Percentiles rank a stretch among this genome's conserved stretches.
phyloP scores from a whole-genome alignment of 2,888 invertebrate species.

The Alloplasta piceator region DNA sequence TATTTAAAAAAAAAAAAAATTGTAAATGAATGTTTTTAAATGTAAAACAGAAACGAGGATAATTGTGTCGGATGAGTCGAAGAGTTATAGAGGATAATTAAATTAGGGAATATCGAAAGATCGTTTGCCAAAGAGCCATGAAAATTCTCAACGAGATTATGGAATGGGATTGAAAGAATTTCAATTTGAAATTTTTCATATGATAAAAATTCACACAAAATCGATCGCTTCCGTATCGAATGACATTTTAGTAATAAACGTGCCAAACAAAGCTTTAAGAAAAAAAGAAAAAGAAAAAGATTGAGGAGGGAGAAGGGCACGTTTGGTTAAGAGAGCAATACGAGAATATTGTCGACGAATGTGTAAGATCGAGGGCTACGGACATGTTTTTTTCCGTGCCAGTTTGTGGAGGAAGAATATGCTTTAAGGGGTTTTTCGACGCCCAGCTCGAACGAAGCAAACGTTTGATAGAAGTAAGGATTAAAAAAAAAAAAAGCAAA shows the following conservation, averaged over 20 bases:
- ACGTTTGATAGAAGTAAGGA: conserved; percentile 42
- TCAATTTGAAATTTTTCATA: conserved; percentile 25
- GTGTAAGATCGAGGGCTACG: not conserved
- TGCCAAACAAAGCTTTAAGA: conserved; percentile 81
- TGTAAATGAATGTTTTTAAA: conserved; percentile 80
- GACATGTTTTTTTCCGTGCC: conserved; percentile 3
- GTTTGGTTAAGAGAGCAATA: conserved; percentile 27
- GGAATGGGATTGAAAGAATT: conserved; percentile 15
- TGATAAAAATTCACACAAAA: conserved; percentile 70
- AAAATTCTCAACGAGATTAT: conserved; percentile 5
- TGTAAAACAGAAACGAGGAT: conserved; percentile 70
- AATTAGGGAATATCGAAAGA: conserved; percentile 57
- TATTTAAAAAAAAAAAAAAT: conserved; percentile 61
- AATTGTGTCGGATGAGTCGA: conserved; percentile 38
- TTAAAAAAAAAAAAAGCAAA: conserved; percentile 28
- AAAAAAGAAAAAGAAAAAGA: conserved; percentile 64
- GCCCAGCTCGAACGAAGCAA: conserved; percentile 61
- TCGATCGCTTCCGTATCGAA: conserved; percentile 80
- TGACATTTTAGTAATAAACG: conserved; percentile 81
- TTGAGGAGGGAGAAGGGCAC: not conserved
- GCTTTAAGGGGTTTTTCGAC: conserved; percentile 66
- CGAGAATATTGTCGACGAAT: conserved; percentile 9
- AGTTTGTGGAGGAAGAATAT: conserved; percentile 60
- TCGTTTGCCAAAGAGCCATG: conserved; percentile 24
- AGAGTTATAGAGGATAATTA: conserved; percentile 61